phyloP scores from a whole-genome alignment of 2,113 vertebrate genomes.

The Amazona guildingii region DNA sequence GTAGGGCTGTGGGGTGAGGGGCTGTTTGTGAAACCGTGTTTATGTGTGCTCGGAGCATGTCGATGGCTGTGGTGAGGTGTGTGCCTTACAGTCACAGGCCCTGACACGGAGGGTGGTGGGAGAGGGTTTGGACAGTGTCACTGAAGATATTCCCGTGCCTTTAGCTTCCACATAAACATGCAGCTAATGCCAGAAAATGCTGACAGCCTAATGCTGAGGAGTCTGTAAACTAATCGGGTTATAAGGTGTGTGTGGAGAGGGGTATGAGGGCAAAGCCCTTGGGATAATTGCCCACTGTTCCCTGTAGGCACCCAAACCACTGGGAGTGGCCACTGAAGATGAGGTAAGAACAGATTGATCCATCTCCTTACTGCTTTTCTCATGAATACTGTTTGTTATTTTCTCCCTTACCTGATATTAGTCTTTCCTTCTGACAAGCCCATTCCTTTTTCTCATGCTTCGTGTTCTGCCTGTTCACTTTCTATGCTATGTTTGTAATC shows the following conservation, averaged over 20 bases:
- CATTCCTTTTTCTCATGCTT: background rate
- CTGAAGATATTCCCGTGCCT: background rate
- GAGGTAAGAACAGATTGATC: conserved; percentile 78
- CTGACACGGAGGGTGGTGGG: background rate
- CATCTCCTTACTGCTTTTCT: background rate
- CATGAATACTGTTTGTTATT: background rate
- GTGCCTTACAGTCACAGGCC: background rate
- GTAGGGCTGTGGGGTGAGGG: fast-evolving
- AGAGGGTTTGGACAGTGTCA: background rate
- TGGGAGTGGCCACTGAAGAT: conserved; percentile 90
- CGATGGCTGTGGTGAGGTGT: background rate
- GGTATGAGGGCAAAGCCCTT: background rate
- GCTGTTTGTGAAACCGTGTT: fast-evolving
- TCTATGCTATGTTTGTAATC: background rate
- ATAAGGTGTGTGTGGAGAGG: fast-evolving
- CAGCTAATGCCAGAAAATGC: background rate
- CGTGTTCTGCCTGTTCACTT: background rate
- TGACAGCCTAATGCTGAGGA: background rate
- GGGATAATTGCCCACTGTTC: background rate
- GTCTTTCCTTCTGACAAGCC: background rate
- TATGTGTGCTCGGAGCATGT: fast-evolving
- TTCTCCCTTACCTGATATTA: background rate
- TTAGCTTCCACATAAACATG: background rate
- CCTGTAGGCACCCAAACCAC: conserved; percentile 85
- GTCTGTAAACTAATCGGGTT: background rate